phyloP scores from a whole-genome alignment of 2,797 vertebrate species.

The Balearica regulorum region DNA sequence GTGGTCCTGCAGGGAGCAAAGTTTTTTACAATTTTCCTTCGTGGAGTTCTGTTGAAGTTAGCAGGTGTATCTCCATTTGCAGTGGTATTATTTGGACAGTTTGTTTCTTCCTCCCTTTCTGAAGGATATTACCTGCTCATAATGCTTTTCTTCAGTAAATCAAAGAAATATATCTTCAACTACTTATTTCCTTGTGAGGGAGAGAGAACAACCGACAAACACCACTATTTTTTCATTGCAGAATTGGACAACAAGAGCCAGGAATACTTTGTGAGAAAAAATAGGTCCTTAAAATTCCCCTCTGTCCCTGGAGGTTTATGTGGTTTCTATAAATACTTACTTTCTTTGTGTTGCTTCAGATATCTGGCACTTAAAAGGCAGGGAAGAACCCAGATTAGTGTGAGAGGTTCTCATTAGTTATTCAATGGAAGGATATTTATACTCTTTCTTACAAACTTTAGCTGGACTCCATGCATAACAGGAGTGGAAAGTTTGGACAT shows the following conservation, averaged over 20 bases:
- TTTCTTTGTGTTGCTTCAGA: constrained; percentile 18
- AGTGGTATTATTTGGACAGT: neutral
- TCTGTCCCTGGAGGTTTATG: neutral
- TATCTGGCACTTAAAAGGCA: constrained; percentile 9
- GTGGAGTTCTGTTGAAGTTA: neutral
- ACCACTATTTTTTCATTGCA: neutral
- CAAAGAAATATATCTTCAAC: neutral
- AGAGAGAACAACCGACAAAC: neutral
- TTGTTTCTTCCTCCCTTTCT: neutral
- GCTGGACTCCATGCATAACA: neutral
- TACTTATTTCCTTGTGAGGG: neutral
- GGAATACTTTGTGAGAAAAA: constrained; percentile 17
- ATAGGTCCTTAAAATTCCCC: neutral
- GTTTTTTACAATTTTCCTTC: neutral
- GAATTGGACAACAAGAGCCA: neutral
- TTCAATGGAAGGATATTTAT: constrained; percentile 33
- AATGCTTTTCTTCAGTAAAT: neutral
- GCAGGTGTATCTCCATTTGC: neutral
- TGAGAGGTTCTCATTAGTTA: constrained; percentile 32
- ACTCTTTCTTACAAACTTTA: neutral
- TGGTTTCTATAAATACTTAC: constrained; percentile 39
- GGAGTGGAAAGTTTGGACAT: neutral
- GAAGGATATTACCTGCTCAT: neutral
- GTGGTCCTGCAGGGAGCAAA: neutral
- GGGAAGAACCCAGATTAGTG: constrained; percentile 13